A percentile compares a stretch with the other conserved stretches of the same genome.
phyloP scores from a whole-genome alignment of 1,140 invertebrate species.

The Eufriesea mexicana region DNA sequence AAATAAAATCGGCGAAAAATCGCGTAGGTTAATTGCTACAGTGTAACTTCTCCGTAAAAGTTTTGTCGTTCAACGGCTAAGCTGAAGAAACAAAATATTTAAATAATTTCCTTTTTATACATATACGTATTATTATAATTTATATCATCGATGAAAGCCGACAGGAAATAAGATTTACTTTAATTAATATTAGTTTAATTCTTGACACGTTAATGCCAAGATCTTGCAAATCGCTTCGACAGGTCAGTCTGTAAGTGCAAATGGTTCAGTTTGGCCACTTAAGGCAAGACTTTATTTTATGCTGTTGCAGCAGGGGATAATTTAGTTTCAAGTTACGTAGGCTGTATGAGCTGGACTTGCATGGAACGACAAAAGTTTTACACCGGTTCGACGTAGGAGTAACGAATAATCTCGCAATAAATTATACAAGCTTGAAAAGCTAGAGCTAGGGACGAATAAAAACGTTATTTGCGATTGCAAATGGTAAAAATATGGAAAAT shows the following conservation, averaged over 20 bases:
- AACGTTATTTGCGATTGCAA: conserved; percentile 2
- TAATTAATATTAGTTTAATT: background rate
- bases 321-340: background rate
- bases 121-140: background rate
- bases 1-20: conserved; percentile 14
- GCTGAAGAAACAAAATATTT: no score
- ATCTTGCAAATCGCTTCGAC: background rate
- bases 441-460: conserved; percentile 4
- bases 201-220: no score
- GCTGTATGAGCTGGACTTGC: no score
- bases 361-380: conserved; percentile 23
- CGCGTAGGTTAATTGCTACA: conserved; percentile 7
- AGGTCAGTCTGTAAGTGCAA: background rate
- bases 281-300: background rate
- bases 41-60: conserved; percentile 22
- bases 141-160: background rate
- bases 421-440: conserved; percentile 19
- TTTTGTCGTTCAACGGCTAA: conserved; percentile 11
- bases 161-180: background rate
- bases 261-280: background rate
- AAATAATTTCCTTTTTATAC: background rate
- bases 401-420: conserved; percentile 38
- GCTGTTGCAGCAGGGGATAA: background rate
- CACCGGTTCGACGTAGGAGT: background rate
- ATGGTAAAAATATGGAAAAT: background rate